Evolutionary conservation across 2,113 vertebrate species (phyloP), one percentile per base, ranked within the genome.

Genomic region (Megatriorchis doriae): DNA sequence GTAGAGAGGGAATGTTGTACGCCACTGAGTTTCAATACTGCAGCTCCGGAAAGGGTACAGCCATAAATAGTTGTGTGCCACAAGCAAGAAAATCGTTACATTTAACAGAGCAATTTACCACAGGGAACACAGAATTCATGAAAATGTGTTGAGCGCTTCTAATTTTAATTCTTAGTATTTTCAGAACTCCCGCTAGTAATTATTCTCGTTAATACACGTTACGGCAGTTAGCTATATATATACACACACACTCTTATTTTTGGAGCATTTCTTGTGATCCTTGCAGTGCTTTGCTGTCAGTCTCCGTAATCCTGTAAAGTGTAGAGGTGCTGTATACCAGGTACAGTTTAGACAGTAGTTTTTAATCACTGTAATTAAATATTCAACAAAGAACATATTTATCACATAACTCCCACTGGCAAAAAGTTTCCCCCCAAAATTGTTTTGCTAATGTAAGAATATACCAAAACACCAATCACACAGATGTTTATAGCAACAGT

Each of bases 401-500:
- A 95, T 71, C 97, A 97, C 86, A 8, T 75, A 89, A 96, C 90
- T 84, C 94, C 89, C 90, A 94, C 95, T 96, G 97, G 91, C 84
- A 65, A 94, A 94, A 97, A 70, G 59, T 17, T 36, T 11, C 21
- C 65, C 36, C 53, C 14, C 6, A 23, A 63, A 92, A 48, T 55
- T 91, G 92, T 78, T 95, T 89, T 92, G 96, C 96, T 97, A 95
- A 97, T 18, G 67, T 95, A 78, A 91, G 90, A 91, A 96, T 96
- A 96, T 86, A 95, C 79, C 91, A 79, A 90, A 90, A 81, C 88
- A 97, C 78, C 78, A 48, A 91, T 75, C 97, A 96, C 96, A 96
- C 7, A 61, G 97, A 94, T 97, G 97, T 94, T 78, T 93, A 95
- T 53, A 98, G 97, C 96, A 94, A 98, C 95, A 95, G 70, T 88